These are phyloP conservation scores for Nothobranchius kuhntae DNA, from an alignment of 2,113 vertebrate species.

Conservation along the genomic window DNA sequence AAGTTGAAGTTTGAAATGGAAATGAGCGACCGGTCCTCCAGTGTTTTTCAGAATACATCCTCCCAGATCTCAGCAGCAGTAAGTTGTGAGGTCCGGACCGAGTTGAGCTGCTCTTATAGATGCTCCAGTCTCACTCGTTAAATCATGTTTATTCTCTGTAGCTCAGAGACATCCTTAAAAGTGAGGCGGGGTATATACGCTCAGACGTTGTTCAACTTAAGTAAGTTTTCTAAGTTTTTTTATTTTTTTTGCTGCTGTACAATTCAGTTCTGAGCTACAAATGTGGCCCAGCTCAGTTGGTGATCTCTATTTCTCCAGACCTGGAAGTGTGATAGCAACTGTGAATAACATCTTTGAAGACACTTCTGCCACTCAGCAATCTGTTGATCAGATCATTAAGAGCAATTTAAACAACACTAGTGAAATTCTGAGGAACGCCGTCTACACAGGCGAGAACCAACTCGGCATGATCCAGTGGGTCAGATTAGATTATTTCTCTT, in stretches of 20 bases:
- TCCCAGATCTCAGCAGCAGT: conserved; percentile 50
- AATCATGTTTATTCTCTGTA: conserved; percentile 37
- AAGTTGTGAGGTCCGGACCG: conserved; percentile 10
- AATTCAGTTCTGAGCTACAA: background rate
- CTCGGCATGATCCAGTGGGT: background rate
- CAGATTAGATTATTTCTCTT: background rate
- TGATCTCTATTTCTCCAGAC: conserved; percentile 39
- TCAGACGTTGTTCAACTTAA: conserved; percentile 63
- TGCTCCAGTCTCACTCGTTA: background rate
- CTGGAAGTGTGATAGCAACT: conserved; percentile 73
- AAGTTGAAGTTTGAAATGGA: conserved; percentile 5
- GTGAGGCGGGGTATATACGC: conserved; percentile 41
- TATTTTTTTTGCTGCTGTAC: background rate
- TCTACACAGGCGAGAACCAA: conserved; percentile 36
- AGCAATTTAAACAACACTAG: background rate
- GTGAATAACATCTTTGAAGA: conserved; percentile 72
- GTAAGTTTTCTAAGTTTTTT: conserved; percentile 53
- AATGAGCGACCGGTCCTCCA: conserved; percentile 70
- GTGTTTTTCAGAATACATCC: conserved; percentile 46
- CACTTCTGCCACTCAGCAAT: conserved; percentile 23
- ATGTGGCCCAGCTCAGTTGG: background rate
- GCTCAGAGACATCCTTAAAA: conserved; percentile 46
- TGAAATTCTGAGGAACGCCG: conserved; percentile 5
- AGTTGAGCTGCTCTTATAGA: background rate
- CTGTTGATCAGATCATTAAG: background rate